A percentile compares a stretch with the other conserved stretches of the same genome.
Evolutionary conservation across 2,888 invertebrate species (phyloP).

Genomic region (Magallana nippona): DNA sequence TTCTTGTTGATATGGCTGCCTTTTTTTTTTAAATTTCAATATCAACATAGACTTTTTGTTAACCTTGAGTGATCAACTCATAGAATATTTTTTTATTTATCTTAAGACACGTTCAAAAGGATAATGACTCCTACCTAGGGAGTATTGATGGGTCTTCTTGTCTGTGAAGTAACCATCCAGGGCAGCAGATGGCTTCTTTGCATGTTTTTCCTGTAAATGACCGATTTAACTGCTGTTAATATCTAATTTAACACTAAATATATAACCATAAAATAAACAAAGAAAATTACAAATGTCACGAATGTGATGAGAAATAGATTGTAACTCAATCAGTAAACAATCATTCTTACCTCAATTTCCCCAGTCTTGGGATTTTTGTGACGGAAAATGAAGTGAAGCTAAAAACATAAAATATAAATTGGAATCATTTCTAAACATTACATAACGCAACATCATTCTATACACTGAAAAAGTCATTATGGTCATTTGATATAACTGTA

Average conservation of each 20-base stretch:
- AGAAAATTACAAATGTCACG: not conserved
- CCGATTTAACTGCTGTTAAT: not conserved
- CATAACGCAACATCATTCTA: not conserved
- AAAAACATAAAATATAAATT: constrained; percentile 66
- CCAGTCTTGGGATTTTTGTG: constrained; percentile 96
- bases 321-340: no score
- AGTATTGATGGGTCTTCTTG: constrained; percentile 93
- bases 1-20: not conserved
- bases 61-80: not conserved
- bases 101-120: not conserved
- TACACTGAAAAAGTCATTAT: not conserved
- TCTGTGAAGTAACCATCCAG: constrained; percentile 87
- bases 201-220: constrained; percentile 90
- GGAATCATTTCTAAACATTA: not conserved
- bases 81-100: not conserved
- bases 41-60: not conserved
- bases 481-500: not conserved
- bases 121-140: constrained; percentile 81
- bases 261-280: not conserved
- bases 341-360: constrained; percentile 83
- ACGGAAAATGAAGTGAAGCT: constrained; percentile 92
- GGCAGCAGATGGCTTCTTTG: constrained; percentile 90
- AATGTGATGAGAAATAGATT: no score
- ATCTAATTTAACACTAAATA: not conserved
- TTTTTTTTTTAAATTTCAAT: not conserved